Evolutionary conservation across 1,140 invertebrate genomes (phyloP).

Genomic region (Drosophila lacteicornis): DNA sequence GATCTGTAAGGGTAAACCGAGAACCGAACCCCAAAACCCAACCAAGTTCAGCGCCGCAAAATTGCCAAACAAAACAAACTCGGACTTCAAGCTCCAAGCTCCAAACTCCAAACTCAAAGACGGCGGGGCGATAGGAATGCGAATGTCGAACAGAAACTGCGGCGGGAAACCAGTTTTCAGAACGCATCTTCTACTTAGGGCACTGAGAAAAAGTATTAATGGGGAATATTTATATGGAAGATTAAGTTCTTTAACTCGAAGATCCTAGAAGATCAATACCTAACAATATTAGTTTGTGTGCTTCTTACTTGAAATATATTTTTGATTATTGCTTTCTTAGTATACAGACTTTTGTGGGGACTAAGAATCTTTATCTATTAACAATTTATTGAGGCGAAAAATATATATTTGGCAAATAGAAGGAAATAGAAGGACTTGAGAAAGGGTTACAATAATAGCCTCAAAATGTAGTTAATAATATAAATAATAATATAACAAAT

Average conservation of each 20-base stretch:
- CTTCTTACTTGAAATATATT: background rate
- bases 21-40: constrained; percentile 24
- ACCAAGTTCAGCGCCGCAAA: constrained; percentile 48
- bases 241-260: background rate
- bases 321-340: no score
- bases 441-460: no score
- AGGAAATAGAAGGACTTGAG: no score
- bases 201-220: constrained; percentile 5
- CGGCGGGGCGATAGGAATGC: constrained; percentile 34
- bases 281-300: no score
- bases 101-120: background rate
- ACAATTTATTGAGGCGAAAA: no score
- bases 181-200: constrained; percentile 17
- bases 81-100: constrained; percentile 1
- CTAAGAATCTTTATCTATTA: no score
- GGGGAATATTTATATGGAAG: no score
- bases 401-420: no score
- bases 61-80: constrained; percentile 24
- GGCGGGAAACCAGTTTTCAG: constrained; percentile 43
- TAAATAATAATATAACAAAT: no score
- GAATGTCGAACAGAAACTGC: constrained; percentile 47
- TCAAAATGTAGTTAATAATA: no score
- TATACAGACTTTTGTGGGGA: background rate
- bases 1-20: constrained; percentile 33
- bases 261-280: no score